Evolutionary conservation across 1,140 invertebrate species (phyloP), one percentile per base, ranked within the genome.

Genomic region (Rhyacophila brunnea): DNA sequence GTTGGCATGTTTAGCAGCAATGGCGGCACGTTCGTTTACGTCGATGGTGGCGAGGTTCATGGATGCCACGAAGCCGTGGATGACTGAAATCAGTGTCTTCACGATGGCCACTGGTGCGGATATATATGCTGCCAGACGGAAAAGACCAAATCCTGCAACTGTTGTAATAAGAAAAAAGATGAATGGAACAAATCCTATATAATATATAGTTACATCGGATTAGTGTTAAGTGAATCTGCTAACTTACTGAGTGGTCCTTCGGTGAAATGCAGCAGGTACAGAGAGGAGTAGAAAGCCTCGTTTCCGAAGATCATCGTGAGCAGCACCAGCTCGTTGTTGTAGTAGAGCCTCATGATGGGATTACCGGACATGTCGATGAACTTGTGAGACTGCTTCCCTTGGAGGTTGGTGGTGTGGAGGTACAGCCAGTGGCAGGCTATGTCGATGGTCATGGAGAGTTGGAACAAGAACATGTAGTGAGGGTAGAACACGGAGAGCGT

Each of bases 341-440:
- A 99, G 70, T 99, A 99, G 48, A 96, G 69, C 60, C 85, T 83
- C 84, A 99, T 91, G 38, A 99, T 85, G 11, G 90, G 86, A 79
- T 97, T 98, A 62, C 87, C 91, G 15, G 91, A 89, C 72, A 95
- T 85, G 68, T 96, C 91, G 60, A 96, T 85, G 60, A 88, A 90
- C 74, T 98, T 99, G 74, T 98, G 96, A 63, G 91, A 96, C 2
- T 85, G 83, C 74, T 91, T 93, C 19, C 96, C 96, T 77, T 93
- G 91, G 63, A 98, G 81, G 7, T 89, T 71, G 5, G 85, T 80
- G 38, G 92, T 88, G 71, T 98, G 94, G 53, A 98, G 81, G 72
- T 95, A 98, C 56, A 99, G 85, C 98, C 98, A 99, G 71, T 99
- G 98, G 67, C 96, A 96, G 38, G 93, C 88, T 60, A 99, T 93